phyloP scores from a whole-genome alignment of 2,888 invertebrate species.

The Nipponacmea schrenckii region DNA sequence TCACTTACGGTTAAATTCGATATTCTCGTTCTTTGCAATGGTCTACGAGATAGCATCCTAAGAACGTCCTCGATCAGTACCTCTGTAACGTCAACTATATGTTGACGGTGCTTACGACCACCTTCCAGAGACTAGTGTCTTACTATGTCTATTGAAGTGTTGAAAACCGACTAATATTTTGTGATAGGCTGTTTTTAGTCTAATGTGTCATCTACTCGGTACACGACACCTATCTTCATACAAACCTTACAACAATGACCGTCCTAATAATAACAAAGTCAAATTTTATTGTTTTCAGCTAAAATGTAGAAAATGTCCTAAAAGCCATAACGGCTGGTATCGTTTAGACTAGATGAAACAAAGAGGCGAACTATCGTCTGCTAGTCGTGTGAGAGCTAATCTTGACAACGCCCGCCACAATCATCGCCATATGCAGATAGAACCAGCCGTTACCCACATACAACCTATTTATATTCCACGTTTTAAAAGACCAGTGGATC shows the following conservation, averaged over 20 bases:
- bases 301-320: constrained; percentile 9
- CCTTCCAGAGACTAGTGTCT: neutral
- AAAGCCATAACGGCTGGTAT: constrained; percentile 9
- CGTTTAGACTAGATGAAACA: constrained; percentile 8
- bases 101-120: no score
- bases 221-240: constrained; percentile 1
- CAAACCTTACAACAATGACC: constrained; percentile 4
- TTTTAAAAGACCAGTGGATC: no score
- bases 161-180: no score
- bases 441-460: constrained; percentile 6
- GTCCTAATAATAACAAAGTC: constrained; percentile 9
- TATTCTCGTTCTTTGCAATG: neutral
- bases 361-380: constrained; percentile 4
- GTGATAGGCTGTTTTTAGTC: neutral
- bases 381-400: constrained; percentile 6
- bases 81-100: no score
- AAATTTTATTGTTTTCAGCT: constrained; percentile 9
- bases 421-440: constrained; percentile 4
- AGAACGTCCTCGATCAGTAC: neutral
- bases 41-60: constrained; percentile 4
- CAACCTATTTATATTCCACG: neutral
- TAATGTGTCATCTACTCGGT: constrained; percentile 1
- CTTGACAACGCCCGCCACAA: constrained; percentile 6
- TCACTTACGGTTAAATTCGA: no score
- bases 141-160: neutral